Percentiles rank a stretch among this genome's conserved stretches.
These are phyloP conservation scores for Acrocephalus arundinaceus DNA, from an alignment of 2,113 vertebrate genomes.

Conservation along the genomic window DNA sequence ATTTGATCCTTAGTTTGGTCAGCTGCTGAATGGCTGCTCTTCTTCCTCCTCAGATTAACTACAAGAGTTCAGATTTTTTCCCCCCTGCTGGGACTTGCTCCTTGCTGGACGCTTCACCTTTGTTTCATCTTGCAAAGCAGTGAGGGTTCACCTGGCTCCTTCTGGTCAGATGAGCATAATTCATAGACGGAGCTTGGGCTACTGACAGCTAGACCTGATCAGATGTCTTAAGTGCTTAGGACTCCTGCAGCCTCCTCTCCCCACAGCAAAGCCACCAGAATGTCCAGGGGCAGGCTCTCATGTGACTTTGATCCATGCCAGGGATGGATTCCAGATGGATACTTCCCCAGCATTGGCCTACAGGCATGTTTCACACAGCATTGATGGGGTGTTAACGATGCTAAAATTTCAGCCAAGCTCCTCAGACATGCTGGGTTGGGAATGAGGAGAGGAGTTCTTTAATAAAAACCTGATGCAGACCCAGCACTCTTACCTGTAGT, in stretches of 20 bases:
- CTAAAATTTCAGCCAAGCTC: conserved; percentile 40
- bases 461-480: background rate
- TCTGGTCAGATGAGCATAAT: background rate
- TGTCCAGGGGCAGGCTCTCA: background rate
- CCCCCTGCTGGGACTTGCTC: background rate
- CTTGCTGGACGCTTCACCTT: background rate
- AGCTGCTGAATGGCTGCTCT: background rate
- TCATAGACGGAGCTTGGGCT: background rate
- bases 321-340: conserved; percentile 60
- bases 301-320: conserved; percentile 39
- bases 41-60: background rate
- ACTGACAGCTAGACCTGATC: background rate
- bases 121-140: background rate
- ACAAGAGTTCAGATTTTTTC: background rate
- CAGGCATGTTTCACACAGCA: conserved; percentile 12
- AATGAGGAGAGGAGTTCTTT: background rate
- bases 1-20: background rate
- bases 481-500: background rate
- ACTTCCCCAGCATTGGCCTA: background rate
- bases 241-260: background rate
- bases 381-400: conserved; percentile 61
- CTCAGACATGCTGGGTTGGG: background rate
- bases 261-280: background rate
- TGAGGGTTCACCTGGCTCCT: background rate
- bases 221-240: background rate